Evolutionary conservation across 2,888 invertebrate species (phyloP), one percentile per base, ranked within the genome.

Genomic region (Bugulina stolonifera): DNA sequence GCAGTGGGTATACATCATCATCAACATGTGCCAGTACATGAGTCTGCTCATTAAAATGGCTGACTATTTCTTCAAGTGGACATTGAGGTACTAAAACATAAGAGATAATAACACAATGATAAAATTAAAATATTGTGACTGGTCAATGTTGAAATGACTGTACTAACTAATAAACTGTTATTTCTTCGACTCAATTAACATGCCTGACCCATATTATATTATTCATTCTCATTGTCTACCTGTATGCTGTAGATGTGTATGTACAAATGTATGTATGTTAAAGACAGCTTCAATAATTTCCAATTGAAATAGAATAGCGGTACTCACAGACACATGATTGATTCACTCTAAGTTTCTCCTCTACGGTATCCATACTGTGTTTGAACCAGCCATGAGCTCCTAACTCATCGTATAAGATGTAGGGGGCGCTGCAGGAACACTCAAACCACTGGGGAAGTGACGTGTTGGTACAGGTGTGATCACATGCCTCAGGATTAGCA

Each of bases 291-390:
- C n/a, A n/a, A n/a, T n/a, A n/a, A n/a, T n/a, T n/a, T n/a, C n/a
- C n/a, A n/a, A n/a, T n/a, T n/a, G n/a, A n/a, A n/a, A n/a, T n/a
- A n/a, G n/a, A n/a, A n/a, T n/a, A n/a, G n/a, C n/a, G n/a, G n/a
- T n/a, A 64, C 64, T 64, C n/a, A 64, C 64, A 32, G 34, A 64
- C 64, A 34, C 64, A 64, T 3, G 64, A 64, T n/a, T 64, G 32
- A n/a, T 64, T 64, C 10, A 64, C 34, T 64, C 64, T 25, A 5
- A 64, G 64, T 14, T 32, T 22, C 32, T 14, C 2, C 5, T 32
- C 32, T 14, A 10, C 22, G 27, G 64, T 64, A 64, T 64, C 64
- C 2, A 14, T 27, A 22, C 29, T 22, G 34, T 64, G 64, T 34
- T 64, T 27, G 10, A 32, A 10, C 14, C 27, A 64, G 27, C 64